These are phyloP conservation scores for Hydropsyche tenuis DNA, from an alignment of 1,140 invertebrate species.

Conservation along the genomic window DNA sequence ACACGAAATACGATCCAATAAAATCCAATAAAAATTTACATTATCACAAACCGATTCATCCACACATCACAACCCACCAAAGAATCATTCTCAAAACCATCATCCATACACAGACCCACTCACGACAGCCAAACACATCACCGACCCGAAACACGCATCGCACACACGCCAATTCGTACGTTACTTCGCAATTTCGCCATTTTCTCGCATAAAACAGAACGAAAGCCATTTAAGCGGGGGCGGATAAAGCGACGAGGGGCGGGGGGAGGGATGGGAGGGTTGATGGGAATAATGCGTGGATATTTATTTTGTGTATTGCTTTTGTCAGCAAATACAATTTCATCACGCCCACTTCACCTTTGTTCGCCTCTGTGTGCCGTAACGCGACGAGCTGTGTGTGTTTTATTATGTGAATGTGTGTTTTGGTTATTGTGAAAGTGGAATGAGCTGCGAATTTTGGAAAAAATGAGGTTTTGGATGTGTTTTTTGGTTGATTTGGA, in stretches of 20 bases:
- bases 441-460: no score
- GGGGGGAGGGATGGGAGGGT: no score
- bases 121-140: background rate
- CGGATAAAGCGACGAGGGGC: no score
- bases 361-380: constrained; percentile 36
- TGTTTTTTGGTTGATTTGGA: no score
- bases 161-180: background rate
- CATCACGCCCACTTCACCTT: constrained; percentile 49
- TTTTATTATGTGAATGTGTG: constrained; percentile 34
- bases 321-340: constrained; percentile 51
- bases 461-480: no score
- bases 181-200: constrained; percentile 1
- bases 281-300: constrained; percentile 42
- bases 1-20: no score
- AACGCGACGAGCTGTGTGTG: constrained; percentile 13
- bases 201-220: constrained; percentile 29
- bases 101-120: no score
- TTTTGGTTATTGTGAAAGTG: no score
- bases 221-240: constrained; percentile 44
- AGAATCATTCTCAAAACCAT: no score
- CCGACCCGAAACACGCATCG: background rate
- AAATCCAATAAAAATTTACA: no score
- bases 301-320: constrained; percentile 51
- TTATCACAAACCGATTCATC: no score
- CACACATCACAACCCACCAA: no score